Percentiles rank a stretch among this genome's conserved stretches.
phyloP scores from a whole-genome alignment of 2,113 vertebrate species.

The Polypterus bichir region DNA sequence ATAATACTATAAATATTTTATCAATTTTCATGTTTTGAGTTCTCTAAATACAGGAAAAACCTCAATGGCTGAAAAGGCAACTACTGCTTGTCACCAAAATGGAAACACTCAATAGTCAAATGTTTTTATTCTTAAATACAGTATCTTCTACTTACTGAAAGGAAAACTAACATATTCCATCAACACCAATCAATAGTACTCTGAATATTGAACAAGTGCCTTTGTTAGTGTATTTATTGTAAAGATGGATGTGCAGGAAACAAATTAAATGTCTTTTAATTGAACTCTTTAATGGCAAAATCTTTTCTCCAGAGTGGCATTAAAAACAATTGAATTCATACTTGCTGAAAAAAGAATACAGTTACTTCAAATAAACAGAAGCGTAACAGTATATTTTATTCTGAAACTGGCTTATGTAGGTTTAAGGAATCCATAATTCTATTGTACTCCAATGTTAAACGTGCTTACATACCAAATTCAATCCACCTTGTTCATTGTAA shows the following conservation, averaged over 20 bases:
- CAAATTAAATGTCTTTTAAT: not conserved
- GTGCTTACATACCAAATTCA: slow-evolving; percentile 8
- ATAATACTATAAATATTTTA: no score
- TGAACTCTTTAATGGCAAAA: not conserved
- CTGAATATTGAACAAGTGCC: not conserved
- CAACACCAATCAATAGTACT: no score
- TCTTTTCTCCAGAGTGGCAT: not conserved
- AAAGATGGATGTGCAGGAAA: not conserved
- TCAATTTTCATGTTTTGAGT: no score
- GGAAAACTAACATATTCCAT: no score
- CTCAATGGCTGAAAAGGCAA: no score
- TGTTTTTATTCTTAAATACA: no score
- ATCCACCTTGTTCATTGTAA: slow-evolving; percentile 24
- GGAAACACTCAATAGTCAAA: no score
- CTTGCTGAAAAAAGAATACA: not conserved
- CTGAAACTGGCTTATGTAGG: not conserved
- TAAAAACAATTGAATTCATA: not conserved
- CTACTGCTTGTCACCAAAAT: no score
- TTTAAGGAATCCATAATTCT: not conserved
- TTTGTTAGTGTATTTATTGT: not conserved
- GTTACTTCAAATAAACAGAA: not conserved
- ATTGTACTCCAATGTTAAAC: no score
- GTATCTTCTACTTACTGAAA: no score
- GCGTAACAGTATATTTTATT: slow-evolving; percentile 1
- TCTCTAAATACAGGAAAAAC: no score